Evolutionary conservation across 92 coral and sea anemone genomes (phyloP), one percentile per base, ranked within the genome.

Genomic region (Zoanthus sociatus): DNA sequence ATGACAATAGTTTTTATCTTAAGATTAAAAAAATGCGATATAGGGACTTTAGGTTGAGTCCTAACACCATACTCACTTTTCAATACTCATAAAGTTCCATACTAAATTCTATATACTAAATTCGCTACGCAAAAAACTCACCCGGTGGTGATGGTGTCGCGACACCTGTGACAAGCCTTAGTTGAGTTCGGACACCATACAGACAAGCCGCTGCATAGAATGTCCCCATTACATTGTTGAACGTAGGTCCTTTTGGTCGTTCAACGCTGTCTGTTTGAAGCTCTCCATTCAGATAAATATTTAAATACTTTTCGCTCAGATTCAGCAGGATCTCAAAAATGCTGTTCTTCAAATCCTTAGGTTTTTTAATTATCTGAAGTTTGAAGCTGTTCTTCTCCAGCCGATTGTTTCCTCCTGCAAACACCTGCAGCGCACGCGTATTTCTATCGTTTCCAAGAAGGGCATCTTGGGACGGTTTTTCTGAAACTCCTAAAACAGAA

Each of bases 81-180:
- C 26, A 26, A 26, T 26, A 26, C 26, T 26, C 26, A 26, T 26
- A 26, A 26, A 26, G 26, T 26, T 26, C 26, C 26, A 26, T 26
- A 26, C 26, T 26, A 26, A 26, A 26, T 26, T 26, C 26, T 26
- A 26, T 26, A 26, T 26, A 26, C 26, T 26, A 26, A 26, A 26
- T 26, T 26, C 0, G 26, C 26, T 26, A 26, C 26, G 26, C 26
- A 0, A 26, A 0, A 26, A 37, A 69, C 94, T 69, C 78, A 94
- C 98, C 98, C 82, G 98, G 98, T 10, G 93, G 79, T 44, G 90
- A 86, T 13, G 96, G 98, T 0, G 96, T 94, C 69, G 86, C 98
- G 61, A 89, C 91, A 37, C 98, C 98, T n/a, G 98, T 94, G 2
- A 89, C 90, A 46, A 93, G 92, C 60, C 78, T 93, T 90, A 94